These are phyloP conservation scores for Pantherophis guttatus DNA, from an alignment of 2,113 vertebrate species.

Conservation along the genomic window DNA sequence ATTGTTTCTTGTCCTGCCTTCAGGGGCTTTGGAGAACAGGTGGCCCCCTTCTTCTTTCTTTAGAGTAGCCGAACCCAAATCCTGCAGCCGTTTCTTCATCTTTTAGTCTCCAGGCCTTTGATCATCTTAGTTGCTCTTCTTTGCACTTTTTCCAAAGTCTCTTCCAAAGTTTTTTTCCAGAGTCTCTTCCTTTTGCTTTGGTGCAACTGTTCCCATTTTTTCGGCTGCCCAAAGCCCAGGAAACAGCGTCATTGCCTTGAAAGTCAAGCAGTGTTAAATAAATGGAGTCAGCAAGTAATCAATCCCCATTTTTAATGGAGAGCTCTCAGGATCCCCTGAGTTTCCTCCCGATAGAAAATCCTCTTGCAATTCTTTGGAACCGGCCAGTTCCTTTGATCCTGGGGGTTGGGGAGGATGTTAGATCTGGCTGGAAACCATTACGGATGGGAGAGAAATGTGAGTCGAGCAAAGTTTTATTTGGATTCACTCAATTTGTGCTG, in stretches of 20 bases:
- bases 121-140: too few species aligned
- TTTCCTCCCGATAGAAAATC: background rate
- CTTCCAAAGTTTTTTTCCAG: too few species aligned
- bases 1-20: too few species aligned
- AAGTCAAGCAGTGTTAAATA: background rate
- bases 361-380: background rate
- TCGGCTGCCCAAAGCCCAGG: background rate
- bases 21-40: too few species aligned
- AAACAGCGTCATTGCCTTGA: background rate
- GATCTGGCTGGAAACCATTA: background rate
- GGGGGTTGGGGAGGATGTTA: background rate
- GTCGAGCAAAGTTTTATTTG: background rate
- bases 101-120: too few species aligned
- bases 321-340: too few species aligned
- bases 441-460: background rate
- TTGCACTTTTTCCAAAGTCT: too few species aligned
- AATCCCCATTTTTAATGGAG: too few species aligned
- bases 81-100: too few species aligned
- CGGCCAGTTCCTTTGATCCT: background rate
- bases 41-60: too few species aligned
- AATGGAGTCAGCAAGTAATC: background rate
- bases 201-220: background rate
- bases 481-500: background rate
- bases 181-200: background rate
- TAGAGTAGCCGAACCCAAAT: too few species aligned